Percentiles rank a stretch among this genome's conserved stretches.
Evolutionary conservation across 2,797 vertebrate genomes (phyloP).

Genomic region (Pantherophis vulpinus): DNA sequence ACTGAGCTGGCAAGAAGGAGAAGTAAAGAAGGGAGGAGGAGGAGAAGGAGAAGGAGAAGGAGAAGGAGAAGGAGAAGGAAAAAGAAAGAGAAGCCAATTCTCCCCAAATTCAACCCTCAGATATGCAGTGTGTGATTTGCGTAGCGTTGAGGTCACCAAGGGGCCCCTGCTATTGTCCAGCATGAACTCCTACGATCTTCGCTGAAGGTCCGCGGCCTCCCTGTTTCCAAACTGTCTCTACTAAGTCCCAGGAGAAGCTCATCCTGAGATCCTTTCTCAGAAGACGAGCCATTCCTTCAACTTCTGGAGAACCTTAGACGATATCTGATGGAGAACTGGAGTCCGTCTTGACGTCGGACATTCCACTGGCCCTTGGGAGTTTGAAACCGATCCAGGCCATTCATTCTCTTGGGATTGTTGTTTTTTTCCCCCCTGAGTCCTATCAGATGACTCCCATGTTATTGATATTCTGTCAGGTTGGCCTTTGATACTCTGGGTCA

Average conservation of each 20-base stretch:
- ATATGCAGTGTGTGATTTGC: background rate
- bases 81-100: no score
- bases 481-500: background rate
- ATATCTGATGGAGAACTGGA: background rate
- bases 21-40: no score
- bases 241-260: background rate
- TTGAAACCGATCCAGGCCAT: background rate
- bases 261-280: background rate
- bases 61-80: no score
- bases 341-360: background rate
- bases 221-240: background rate
- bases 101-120: background rate
- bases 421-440: accelerated
- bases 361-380: background rate
- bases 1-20: no score
- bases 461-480: background rate
- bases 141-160: background rate
- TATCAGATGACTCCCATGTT: background rate
- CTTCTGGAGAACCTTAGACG: background rate
- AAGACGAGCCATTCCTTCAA: background rate
- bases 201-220: background rate
- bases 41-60: no score
- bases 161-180: accelerated
- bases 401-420: background rate
- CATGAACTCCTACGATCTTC: background rate